Conservation (phyloP, 2,797 vertebrate genomes). For the Malacoctenus gilli region DNA sequence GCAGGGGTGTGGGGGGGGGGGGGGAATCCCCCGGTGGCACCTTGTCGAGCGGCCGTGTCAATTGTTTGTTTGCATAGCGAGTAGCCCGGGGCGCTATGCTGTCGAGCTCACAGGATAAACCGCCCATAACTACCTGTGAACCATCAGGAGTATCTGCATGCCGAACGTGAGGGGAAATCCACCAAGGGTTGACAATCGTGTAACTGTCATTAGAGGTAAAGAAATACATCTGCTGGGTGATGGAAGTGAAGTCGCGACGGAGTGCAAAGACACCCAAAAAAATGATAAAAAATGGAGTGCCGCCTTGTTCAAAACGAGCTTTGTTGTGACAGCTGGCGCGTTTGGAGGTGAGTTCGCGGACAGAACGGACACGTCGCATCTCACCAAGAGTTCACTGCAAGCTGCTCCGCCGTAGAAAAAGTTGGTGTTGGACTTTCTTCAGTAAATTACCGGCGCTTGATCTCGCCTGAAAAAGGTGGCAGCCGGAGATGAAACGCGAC, state of each 20-base stretch:
- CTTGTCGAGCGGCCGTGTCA: slow-evolving; percentile 76
- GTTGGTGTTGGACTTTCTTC: slow-evolving; percentile 19
- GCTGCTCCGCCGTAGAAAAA: slow-evolving; percentile 4
- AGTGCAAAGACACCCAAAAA: background rate
- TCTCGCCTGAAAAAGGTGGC: slow-evolving; percentile 29
- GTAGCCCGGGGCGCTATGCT: slow-evolving; percentile 69
- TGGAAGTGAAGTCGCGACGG: slow-evolving; percentile 1
- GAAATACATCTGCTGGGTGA: slow-evolving; percentile 20
- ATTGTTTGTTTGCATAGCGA: slow-evolving; percentile 81
- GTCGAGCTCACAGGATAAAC: slow-evolving; percentile 64
- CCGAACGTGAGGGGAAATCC: slow-evolving; percentile 36
- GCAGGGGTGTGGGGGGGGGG: too few species aligned
- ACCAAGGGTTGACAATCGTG: slow-evolving; percentile 30
- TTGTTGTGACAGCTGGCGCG: background rate
- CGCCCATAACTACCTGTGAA: slow-evolving; percentile 61
- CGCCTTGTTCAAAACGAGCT: too few species aligned
- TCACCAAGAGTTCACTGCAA: background rate
- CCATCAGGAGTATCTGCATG: slow-evolving; percentile 50
- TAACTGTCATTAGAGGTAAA: slow-evolving; percentile 42
- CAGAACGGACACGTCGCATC: background rate
- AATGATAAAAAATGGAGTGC: too few species aligned
- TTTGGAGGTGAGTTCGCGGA: slow-evolving; percentile 2
- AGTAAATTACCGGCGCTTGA: slow-evolving; percentile 29
- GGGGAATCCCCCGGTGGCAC: slow-evolving; percentile 73
- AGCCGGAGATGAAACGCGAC: slow-evolving; percentile 51